Evolutionary conservation across 1,140 invertebrate species (phyloP), one percentile per base, ranked within the genome.

Genomic region (Campoletis sonorensis): DNA sequence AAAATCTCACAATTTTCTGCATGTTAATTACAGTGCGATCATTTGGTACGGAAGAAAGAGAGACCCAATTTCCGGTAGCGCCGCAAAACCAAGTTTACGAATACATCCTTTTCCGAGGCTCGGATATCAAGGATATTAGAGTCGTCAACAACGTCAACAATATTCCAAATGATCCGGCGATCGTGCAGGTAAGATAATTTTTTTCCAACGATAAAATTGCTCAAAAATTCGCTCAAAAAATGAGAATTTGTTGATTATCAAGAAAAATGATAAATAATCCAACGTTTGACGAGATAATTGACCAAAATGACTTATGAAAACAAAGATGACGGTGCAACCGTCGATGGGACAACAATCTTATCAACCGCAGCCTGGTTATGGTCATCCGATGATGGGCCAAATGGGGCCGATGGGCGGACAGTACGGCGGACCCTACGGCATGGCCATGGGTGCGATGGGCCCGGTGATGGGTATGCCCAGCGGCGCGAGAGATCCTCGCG

Each of bases 51-150:
- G 99, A 99, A 93, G 98, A 99, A 89, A 93, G 99, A 58, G 97
- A 98, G 83, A 97, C 98, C 27, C 96, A 98, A 89, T 96, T 96
- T 89, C 97, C 97, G 80, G 98, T 99, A 51, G 96, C 97, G 61
- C 96, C 98, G 61, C 96, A 99, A 89, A 98, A 98, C 93, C 98
- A 99, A 92, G 96, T 99, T 49, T 99, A 99, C 93, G 99, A 99
- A 88, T 99, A 98, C 91, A 99, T 99, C 85, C 95, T 99, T 75
- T 99, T 99, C 92, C 94, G 98, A 84, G 99, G 98, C 37, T 96
- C 97, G 85, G 99, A 99, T 91, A 99, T 99, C 88, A 99, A 99
- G 93, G 99, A 99, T 91, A 98, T 99, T 86, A 95, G 98, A 90
- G 98, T 99, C 80, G 95, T 98, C 64, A 96, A 96, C 89, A 96